Conservation (phyloP, 2,888 invertebrate species). For the Fissipunctia ypsillon region DNA sequence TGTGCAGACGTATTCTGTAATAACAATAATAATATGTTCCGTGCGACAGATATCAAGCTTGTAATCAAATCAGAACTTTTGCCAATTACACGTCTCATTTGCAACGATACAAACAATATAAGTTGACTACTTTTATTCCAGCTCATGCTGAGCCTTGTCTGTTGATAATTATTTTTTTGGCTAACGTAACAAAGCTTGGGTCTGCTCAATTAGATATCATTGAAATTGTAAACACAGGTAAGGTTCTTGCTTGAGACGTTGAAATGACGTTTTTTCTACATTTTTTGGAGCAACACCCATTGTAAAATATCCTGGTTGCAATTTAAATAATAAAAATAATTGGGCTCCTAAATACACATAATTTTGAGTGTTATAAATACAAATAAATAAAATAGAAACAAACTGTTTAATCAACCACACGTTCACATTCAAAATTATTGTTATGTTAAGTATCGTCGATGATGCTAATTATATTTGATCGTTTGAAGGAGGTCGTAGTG, state of each 20-base stretch:
- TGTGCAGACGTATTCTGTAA: constrained; percentile 28
- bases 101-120: constrained; percentile 48
- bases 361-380: not conserved
- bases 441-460: constrained; percentile 7
- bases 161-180: not conserved
- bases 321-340: not conserved
- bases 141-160: not conserved
- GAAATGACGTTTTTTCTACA: not conserved
- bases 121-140: constrained; percentile 32
- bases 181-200: not conserved
- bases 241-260: not conserved
- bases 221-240: not conserved
- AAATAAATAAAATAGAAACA: not conserved
- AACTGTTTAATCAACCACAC: not conserved
- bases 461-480: constrained; percentile 17
- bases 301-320: not conserved
- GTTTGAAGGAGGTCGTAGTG: constrained; percentile 8
- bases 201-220: not conserved
- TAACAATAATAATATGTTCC: constrained; percentile 38
- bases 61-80: constrained; percentile 61
- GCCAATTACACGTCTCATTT: constrained; percentile 62
- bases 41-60: constrained; percentile 38
- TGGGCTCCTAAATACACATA: not conserved
- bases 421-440: not conserved
- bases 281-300: not conserved